Conservation (phyloP, 2,113 vertebrate genomes). For the Spea multiplicata region DNA sequence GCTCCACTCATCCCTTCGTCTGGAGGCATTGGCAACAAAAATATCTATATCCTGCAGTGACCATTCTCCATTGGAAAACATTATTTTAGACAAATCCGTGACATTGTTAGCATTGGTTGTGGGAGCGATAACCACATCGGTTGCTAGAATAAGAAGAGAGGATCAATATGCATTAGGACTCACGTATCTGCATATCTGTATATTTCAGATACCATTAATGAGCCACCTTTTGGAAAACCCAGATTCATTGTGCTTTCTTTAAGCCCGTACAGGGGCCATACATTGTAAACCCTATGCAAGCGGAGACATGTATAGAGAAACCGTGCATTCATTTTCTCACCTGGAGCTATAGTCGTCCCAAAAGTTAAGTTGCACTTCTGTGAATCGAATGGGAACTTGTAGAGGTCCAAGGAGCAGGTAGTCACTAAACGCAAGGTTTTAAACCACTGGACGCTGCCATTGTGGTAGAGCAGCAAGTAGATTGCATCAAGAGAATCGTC, state of each 20-base stretch:
- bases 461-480: conserved; percentile 23
- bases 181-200: too few species aligned
- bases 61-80: conserved; percentile 26
- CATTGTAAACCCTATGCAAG: too few species aligned
- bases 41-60: not conserved
- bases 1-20: conserved; percentile 27
- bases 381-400: conserved; percentile 42
- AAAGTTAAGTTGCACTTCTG: conserved; percentile 44
- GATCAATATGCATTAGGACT: too few species aligned
- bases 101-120: not conserved
- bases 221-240: too few species aligned
- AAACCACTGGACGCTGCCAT: conserved; percentile 8
- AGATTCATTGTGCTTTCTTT: too few species aligned
- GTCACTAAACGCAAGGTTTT: conserved; percentile 18
- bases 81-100: not conserved
- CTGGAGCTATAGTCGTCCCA: not conserved
- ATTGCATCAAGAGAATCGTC: conserved; percentile 25
- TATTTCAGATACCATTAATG: too few species aligned
- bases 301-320: too few species aligned
- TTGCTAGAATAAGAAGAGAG: conserved; percentile 1
- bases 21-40: conserved; percentile 7
- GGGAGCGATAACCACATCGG: conserved; percentile 6
- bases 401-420: conserved; percentile 32
- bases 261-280: too few species aligned
- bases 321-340: not conserved